Evolutionary conservation across 2,888 invertebrate species (phyloP).

Genomic region (Proisotoma minuta): DNA sequence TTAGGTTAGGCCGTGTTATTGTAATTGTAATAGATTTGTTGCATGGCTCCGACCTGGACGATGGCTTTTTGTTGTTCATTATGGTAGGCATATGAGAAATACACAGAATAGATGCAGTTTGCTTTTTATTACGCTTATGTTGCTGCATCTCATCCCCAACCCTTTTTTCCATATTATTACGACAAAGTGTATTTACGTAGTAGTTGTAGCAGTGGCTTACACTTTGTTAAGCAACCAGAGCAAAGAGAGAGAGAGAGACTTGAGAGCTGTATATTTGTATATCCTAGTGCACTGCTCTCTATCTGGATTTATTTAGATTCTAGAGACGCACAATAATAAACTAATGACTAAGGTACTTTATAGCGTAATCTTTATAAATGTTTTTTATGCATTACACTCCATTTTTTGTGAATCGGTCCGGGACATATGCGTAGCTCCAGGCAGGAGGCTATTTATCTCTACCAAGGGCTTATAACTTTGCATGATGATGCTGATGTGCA

Average conservation of each 20-base stretch:
- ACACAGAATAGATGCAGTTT: conserved; percentile 2
- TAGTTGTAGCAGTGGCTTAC: too few relatives aligned
- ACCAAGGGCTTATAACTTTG: background rate
- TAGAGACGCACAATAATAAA: conserved; percentile 1
- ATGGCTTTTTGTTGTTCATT: background rate
- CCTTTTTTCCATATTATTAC: background rate
- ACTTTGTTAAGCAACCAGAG: conserved; percentile 9
- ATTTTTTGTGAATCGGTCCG: background rate
- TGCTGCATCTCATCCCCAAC: background rate
- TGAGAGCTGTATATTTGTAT: background rate
- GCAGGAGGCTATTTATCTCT: background rate
- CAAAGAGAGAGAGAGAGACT: background rate
- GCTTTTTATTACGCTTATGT: background rate
- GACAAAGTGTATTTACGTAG: background rate
- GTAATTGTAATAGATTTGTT: background rate
- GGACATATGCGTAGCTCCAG: background rate
- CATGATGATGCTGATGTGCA: background rate
- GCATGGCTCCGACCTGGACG: background rate
- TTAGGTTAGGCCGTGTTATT: background rate
- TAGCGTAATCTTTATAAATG: background rate
- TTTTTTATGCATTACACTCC: background rate
- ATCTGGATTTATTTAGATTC: background rate
- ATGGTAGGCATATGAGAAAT: background rate
- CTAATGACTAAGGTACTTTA: conserved; percentile 1
- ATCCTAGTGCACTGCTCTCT: background rate